These are phyloP conservation scores for Meta bourneti DNA, from an alignment of 2,888 invertebrate species.

Conservation along the genomic window DNA sequence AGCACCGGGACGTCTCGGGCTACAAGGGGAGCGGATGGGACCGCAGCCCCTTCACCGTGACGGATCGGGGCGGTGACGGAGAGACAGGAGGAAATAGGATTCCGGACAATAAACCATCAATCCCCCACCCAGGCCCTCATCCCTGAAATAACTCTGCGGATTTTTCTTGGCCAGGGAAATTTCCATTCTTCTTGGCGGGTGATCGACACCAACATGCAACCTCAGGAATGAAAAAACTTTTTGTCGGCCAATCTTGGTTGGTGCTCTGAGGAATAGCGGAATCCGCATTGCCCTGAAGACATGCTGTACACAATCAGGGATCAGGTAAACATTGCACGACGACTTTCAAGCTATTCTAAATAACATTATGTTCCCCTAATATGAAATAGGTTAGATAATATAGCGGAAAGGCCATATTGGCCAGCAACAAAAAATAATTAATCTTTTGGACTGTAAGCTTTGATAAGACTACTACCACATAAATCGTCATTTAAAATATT, in stretches of 20 bases:
- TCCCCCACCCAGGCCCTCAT: conserved; percentile 10
- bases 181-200: conserved; percentile 57
- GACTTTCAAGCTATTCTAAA: background rate
- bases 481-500: too few species aligned
- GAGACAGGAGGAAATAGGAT: conserved; percentile 69
- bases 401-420: too few species aligned
- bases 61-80: conserved; percentile 28
- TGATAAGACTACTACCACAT: too few species aligned
- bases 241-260: conserved; percentile 53
- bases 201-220: conserved; percentile 64
- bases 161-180: conserved; percentile 29
- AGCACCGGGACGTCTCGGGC: conserved; percentile 15
- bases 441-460: too few species aligned
- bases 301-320: conserved; percentile 6
- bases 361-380: background rate
- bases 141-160: conserved; percentile 22
- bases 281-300: conserved; percentile 20
- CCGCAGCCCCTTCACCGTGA: conserved; percentile 46
- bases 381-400: too few species aligned
- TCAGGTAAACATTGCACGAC: conserved; percentile 30
- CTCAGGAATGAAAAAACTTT: conserved; percentile 61
- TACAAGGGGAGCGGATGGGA: conserved; percentile 15
- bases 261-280: conserved; percentile 34
- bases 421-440: too few species aligned
- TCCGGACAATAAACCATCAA: conserved; percentile 65